Conservation (phyloP, 2,888 invertebrate species). For the Sphecodes monilicornis region DNA sequence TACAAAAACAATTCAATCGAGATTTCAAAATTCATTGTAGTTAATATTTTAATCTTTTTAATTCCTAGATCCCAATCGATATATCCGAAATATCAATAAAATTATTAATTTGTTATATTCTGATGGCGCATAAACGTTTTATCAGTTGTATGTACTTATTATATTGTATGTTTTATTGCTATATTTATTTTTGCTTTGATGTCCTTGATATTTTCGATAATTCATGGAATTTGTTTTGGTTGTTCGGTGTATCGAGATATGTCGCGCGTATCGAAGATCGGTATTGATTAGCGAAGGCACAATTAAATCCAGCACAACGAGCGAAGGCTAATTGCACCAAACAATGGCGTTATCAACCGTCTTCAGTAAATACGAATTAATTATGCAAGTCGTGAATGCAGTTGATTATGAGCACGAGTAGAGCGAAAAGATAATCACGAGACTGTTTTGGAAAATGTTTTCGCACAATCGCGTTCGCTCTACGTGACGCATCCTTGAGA, state of each 20-base stretch:
- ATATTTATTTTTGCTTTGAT: background rate
- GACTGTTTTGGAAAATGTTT: slow-evolving; percentile 48
- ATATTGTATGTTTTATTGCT: too few relatives aligned
- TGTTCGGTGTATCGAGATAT: background rate
- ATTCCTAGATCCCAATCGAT: background rate
- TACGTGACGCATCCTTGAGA: slow-evolving; percentile 48
- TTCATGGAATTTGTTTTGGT: background rate
- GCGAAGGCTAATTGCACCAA: slow-evolving; percentile 1
- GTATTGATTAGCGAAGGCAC: background rate
- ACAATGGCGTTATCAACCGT: background rate
- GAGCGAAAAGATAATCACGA: slow-evolving; percentile 28
- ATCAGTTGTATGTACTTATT: too few relatives aligned
- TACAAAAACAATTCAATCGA: too few relatives aligned
- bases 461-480: slow-evolving; percentile 14
- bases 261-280: background rate
- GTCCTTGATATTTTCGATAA: background rate
- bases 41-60: too few relatives aligned
- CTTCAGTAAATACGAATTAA: slow-evolving; percentile 42
- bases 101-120: background rate
- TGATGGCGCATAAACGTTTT: too few relatives aligned
- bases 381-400: slow-evolving; percentile 48
- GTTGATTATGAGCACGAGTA: slow-evolving; percentile 32
- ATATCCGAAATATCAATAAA: background rate
- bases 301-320: background rate
- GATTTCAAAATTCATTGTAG: too few relatives aligned